phyloP scores from a whole-genome alignment of 1,140 invertebrate genomes.

The Solen grandis region DNA sequence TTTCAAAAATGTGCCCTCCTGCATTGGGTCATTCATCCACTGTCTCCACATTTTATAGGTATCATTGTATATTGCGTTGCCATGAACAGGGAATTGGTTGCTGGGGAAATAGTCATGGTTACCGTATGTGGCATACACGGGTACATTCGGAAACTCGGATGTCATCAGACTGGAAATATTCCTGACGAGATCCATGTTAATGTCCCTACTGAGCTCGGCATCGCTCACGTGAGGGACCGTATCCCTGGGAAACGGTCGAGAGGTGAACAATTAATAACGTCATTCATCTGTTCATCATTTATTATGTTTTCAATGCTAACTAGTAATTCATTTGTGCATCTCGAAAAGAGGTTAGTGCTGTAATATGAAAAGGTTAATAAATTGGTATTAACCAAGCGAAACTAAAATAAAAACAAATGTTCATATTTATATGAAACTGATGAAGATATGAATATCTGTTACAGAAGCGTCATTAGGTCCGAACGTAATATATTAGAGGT shows the following conservation, averaged over 20 bases:
- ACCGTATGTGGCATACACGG: conserved; percentile 61
- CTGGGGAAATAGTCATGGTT: conserved; percentile 68
- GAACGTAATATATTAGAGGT: too few species aligned
- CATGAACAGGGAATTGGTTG: conserved; percentile 51
- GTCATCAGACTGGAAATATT: conserved; percentile 61
- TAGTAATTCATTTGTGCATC: too few species aligned
- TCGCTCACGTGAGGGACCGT: conserved; percentile 64
- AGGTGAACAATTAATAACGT: too few species aligned
- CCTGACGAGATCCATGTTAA: conserved; percentile 59
- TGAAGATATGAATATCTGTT: too few species aligned
- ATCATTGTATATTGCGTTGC: conserved; percentile 56
- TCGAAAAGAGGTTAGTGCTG: too few species aligned
- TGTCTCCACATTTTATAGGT: conserved; percentile 57
- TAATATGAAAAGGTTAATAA: too few species aligned
- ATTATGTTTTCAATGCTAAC: too few species aligned
- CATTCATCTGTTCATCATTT: too few species aligned
- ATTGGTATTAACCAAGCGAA: too few species aligned
- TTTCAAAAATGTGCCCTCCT: conserved; percentile 56
- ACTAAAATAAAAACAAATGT: too few species aligned
- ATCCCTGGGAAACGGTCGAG: conserved; percentile 61
- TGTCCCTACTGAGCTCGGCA: conserved; percentile 33
- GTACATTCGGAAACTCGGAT: conserved; percentile 46
- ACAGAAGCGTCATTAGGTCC: too few species aligned
- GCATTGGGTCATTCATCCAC: conserved; percentile 58
- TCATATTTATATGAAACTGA: too few species aligned